Evolutionary conservation across 2,113 vertebrate genomes (phyloP).

Genomic region (zebrafish (Danio rerio)): GRCz12tu NC_133189.1:7918001-7918500

Average conservation of each 20-base stretch:
- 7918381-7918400: not conserved
- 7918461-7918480: too few relatives aligned
- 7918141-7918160: not conserved
- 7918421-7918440: too few relatives aligned
- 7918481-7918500: too few relatives aligned
- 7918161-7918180: not conserved
- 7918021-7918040: not conserved
- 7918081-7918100: not conserved
- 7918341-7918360: not conserved
- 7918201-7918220: not conserved
- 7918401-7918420: not conserved
- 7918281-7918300: not conserved
- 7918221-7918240: not conserved
- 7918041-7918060: not conserved
- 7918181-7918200: not conserved
- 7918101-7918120: not conserved
- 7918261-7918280: not conserved
- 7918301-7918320: not conserved
- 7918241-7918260: not conserved
- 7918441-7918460: too few relatives aligned
- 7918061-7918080: too few relatives aligned
- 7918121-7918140: slow-evolving; percentile 31
- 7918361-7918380: not conserved
- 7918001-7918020: not conserved
- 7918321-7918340: too few relatives aligned